Evolutionary conservation across 1,140 invertebrate species (phyloP).

Genomic region (Euura saliciscinereae): DNA sequence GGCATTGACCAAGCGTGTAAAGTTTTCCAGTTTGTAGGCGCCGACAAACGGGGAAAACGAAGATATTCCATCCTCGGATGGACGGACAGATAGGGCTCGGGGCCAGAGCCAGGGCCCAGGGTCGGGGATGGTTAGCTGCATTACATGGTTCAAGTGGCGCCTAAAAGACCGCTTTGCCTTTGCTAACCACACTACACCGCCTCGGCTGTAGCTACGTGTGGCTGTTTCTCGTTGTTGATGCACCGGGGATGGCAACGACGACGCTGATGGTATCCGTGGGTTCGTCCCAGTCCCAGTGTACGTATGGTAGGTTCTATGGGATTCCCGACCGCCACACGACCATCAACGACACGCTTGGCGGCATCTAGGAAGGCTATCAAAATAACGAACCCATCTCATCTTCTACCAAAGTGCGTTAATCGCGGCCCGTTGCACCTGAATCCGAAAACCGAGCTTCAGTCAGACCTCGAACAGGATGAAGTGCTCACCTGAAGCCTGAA

Average conservation of each 20-base stretch:
- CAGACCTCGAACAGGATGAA: not conserved
- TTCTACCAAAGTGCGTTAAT: conserved; percentile 35
- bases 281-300: not conserved
- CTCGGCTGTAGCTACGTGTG: conserved; percentile 2
- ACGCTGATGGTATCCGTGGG: conserved; percentile 4
- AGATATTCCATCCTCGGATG: not conserved
- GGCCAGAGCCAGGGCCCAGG: not conserved
- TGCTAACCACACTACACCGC: conserved; percentile 9
- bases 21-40: not conserved
- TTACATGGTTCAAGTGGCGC: conserved; percentile 28
- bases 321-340: conserved; percentile 22
- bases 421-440: conserved; percentile 42
- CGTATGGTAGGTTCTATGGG: not conserved
- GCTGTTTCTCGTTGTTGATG: not conserved
- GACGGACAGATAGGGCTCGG: not conserved
- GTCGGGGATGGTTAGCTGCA: conserved; percentile 22
- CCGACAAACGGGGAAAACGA: not conserved
- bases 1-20: not conserved
- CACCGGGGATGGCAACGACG: not conserved
- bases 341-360: conserved; percentile 23
- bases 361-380: conserved; percentile 41
- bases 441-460: conserved; percentile 20
- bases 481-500: conserved; percentile 5
- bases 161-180: conserved; percentile 13
- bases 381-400: conserved; percentile 47